These are phyloP conservation scores for Augochlora pura DNA, from an alignment of 1,140 invertebrate species.

Conservation along the genomic window DNA sequence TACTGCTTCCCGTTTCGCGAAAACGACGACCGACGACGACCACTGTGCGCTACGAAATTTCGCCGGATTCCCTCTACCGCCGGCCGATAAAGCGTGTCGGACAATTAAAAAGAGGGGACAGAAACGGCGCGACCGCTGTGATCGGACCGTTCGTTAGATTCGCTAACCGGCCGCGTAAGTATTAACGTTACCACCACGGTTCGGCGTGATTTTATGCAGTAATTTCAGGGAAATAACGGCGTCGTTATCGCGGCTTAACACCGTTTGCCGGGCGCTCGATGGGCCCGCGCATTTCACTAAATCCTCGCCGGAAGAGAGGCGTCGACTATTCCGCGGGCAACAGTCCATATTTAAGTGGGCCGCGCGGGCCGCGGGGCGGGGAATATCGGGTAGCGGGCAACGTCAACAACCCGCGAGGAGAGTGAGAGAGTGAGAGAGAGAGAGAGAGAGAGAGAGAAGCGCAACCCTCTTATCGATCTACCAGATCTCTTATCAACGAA, in stretches of 20 bases:
- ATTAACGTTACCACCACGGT: slow-evolving; percentile 33
- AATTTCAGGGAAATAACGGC: slow-evolving; percentile 54
- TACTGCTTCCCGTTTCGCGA: no score
- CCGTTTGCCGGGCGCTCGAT: slow-evolving; percentile 22
- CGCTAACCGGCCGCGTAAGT: slow-evolving; percentile 2
- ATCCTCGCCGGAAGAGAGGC: slow-evolving; percentile 31
- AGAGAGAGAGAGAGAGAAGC: no score
- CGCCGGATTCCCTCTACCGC: no score
- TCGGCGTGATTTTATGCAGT: slow-evolving; percentile 53
- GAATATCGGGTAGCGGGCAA: slow-evolving; percentile 24
- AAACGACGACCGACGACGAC: no score
- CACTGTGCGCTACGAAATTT: no score
- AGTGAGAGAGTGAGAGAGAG: no score
- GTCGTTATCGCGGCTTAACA: slow-evolving; percentile 48
- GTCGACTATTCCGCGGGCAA: slow-evolving; percentile 12
- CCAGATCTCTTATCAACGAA: slow-evolving; percentile 49
- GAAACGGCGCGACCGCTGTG: background rate
- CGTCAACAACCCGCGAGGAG: slow-evolving; percentile 10
- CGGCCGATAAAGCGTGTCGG: background rate
- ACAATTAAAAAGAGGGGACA: background rate
- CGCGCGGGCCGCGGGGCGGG: background rate
- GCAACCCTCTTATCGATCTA: slow-evolving; percentile 38
- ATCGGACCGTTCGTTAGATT: slow-evolving; percentile 21
- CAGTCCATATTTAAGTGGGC: slow-evolving; percentile 38
- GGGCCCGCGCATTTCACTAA: slow-evolving; percentile 42